A percentile compares a stretch with the other conserved stretches of the same genome.
Evolutionary conservation across 2,888 invertebrate genomes (phyloP).

Genomic region (Rugalucina vietnamica): DNA sequence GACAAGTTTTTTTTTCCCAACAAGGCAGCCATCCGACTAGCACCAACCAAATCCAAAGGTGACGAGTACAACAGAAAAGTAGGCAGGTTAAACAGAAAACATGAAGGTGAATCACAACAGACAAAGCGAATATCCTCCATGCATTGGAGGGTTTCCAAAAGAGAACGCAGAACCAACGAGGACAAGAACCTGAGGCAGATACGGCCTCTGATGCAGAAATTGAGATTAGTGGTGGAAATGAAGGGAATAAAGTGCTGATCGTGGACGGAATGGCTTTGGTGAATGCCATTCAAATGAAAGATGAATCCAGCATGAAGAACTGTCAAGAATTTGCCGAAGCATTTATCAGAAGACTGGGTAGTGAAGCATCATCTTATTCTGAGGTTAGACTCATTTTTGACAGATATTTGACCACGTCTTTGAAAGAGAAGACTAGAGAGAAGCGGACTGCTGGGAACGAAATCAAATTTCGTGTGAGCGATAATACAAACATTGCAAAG

Average conservation of each 20-base stretch:
- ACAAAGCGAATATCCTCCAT: slow-evolving; percentile 3
- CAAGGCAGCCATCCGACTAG: no score
- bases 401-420: not conserved
- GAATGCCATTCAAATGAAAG: not conserved
- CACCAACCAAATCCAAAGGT: no score
- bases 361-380: not conserved
- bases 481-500: slow-evolving; percentile 3
- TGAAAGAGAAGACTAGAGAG: slow-evolving; percentile 7
- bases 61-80: no score
- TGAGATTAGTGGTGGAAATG: not conserved
- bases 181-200: not conserved
- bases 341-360: not conserved
- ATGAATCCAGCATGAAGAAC: not conserved
- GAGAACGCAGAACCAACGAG: not conserved
- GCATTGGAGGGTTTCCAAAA: not conserved
- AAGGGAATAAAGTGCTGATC: not conserved
- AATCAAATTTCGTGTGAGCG: not conserved
- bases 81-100: no score
- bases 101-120: no score
- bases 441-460: not conserved
- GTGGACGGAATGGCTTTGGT: not conserved
- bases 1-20: no score
- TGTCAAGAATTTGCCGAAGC: slow-evolving; percentile 7
- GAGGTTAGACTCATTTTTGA: slow-evolving; percentile 6
- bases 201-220: not conserved